Conservation (phyloP, 2,113 vertebrate genomes). For the Cardinalis cardinalis region DNA sequence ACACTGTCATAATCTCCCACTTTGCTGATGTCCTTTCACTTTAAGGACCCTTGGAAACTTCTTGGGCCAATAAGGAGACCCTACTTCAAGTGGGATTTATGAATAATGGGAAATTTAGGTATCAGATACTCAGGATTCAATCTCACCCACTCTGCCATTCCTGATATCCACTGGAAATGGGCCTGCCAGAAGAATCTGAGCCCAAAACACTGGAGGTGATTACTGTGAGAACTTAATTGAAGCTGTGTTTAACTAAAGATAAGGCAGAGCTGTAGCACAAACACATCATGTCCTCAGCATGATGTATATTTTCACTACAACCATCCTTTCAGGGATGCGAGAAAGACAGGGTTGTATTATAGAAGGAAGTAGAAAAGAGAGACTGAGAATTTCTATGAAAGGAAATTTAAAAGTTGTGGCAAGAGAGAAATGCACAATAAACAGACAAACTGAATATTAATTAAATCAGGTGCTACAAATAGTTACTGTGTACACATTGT, state of each 20-base stretch:
- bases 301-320: not conserved
- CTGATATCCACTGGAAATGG: not conserved
- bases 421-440: not conserved
- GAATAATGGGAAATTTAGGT: not conserved
- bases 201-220: not conserved
- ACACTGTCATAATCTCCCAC: not conserved
- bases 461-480: not conserved
- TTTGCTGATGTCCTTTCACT: not conserved
- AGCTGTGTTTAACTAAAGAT: not conserved
- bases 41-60: not conserved
- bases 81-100: not conserved
- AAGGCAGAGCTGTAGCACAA: not conserved
- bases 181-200: not conserved
- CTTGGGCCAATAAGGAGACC: not conserved
- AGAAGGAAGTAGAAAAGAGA: not conserved
- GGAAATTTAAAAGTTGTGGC: not conserved
- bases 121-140: not conserved
- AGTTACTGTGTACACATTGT: not conserved
- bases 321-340: not conserved
- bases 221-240: not conserved
- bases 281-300: rapidly evolving
- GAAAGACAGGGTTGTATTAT: not conserved
- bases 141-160: not conserved
- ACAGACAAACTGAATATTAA: not conserved
- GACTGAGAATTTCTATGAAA: not conserved